phyloP scores from a whole-genome alignment of 2,113 vertebrate species.

The Toxostoma redivivum region DNA sequence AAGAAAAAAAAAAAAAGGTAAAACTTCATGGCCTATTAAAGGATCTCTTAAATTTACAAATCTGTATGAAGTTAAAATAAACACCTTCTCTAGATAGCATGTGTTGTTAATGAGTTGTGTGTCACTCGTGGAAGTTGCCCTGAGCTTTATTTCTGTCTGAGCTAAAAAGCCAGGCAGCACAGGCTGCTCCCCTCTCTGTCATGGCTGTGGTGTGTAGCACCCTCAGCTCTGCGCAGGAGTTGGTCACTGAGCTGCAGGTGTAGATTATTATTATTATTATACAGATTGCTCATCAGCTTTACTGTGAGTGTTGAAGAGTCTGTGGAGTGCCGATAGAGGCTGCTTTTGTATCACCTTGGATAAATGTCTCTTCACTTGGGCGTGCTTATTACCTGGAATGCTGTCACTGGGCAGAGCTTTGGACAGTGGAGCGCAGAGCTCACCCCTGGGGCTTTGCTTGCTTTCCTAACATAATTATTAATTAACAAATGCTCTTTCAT shows the following conservation, averaged over 20 bases:
- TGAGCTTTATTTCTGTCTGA: background rate
- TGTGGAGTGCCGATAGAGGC: background rate
- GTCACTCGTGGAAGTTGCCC: background rate
- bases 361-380: background rate
- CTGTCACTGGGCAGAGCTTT: background rate
- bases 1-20: background rate
- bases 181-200: background rate
- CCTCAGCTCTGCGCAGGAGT: fast-evolving
- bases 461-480: constrained; percentile 22
- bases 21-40: background rate
- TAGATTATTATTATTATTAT: background rate
- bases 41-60: background rate
- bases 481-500: background rate
- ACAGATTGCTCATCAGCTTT: background rate
- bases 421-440: fast-evolving
- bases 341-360: background rate
- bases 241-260: background rate
- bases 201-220: fast-evolving
- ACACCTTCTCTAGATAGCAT: background rate
- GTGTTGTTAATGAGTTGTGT: background rate
- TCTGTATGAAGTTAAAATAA: background rate
- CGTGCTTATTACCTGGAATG: background rate
- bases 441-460: background rate
- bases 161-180: background rate
- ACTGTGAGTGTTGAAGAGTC: background rate